Conservation (phyloP, 2,888 invertebrate species). For the Odontomyia ornata region DNA sequence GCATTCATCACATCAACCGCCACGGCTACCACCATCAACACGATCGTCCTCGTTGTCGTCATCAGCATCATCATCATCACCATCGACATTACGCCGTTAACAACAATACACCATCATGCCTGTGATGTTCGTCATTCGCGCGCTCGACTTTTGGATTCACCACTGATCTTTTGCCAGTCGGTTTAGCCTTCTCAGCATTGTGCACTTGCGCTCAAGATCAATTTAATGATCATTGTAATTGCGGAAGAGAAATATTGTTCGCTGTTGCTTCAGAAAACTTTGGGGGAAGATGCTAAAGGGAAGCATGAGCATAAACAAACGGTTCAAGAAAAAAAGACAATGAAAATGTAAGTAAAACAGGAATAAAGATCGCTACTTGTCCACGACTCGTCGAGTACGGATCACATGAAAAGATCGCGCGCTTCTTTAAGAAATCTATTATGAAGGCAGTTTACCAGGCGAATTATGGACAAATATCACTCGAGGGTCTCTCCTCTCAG, state of each 20-base stretch:
- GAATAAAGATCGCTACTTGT: constrained; percentile 49
- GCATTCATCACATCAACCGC: constrained; percentile 41
- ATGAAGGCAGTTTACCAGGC: constrained; percentile 39
- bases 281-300: not conserved
- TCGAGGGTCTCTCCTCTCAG: constrained; percentile 41
- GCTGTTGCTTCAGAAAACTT: constrained; percentile 13
- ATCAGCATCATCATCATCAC: not conserved
- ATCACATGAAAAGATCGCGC: constrained; percentile 39
- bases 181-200: not conserved
- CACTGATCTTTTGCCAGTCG: not conserved
- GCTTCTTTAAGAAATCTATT: constrained; percentile 35
- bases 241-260: constrained; percentile 16
- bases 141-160: not conserved
- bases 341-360: not conserved
- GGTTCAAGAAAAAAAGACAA: not conserved
- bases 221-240: constrained; percentile 32
- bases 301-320: not conserved
- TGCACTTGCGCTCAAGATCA: constrained; percentile 5
- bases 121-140: not conserved
- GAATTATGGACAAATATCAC: constrained; percentile 50
- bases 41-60: not conserved
- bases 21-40: not conserved
- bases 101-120: constrained; percentile 4
- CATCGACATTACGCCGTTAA: not conserved
- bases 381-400: constrained; percentile 45